Base-by-base conservation (phyloP, 2,797 vertebrate species). In the Chelmon rostratus region DNA sequence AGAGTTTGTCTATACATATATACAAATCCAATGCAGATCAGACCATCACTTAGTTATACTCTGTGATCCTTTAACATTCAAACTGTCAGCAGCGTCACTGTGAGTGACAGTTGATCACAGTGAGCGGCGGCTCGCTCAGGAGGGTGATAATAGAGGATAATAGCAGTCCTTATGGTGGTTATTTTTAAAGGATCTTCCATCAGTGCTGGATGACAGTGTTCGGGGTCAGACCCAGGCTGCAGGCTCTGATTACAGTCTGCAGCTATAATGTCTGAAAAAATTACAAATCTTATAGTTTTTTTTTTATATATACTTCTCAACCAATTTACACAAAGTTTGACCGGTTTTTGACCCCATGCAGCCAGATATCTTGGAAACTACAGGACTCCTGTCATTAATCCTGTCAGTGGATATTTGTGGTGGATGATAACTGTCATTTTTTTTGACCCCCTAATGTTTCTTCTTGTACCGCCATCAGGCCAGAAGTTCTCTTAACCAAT, bases 61-160 rank as follows among this genome's bases (percentile, higher is more conserved):
- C 28, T 3, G 2, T 28, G 28, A 31, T 31, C 28, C 28, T 4
- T 31, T 28, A 31, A n/a, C n/a, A n/a, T n/a, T n/a, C n/a, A n/a
- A 31, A 31, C 28, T 31, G 28, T 31, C 28, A 31, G 28, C 28
- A 31, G 28, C 28, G 4, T 31, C 28, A 25, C 31, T 38, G 72
- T 71, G 84, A 88, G 47, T 31, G 77, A 61, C 71, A 71, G 80
- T 31, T 63, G 69, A 52, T 63, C 40, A 42, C 28, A 82, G 71
- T 33, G 40, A 70, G 68, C 28, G 2, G 42, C 6, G 18, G 46
- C 73, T 68, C n/a, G n/a, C 61, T 86, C 69, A 75, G 42, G 57
- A 0, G 75, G 57, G 65, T 47, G 68, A 47, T 82, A 76, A 88
- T 80, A 68, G 52, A 58, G 66, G 75, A 84, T 86, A 81, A 90